Evolutionary conservation across 2,888 invertebrate species (phyloP).

Genomic region (Stenoptilia bipunctidactyla): DNA sequence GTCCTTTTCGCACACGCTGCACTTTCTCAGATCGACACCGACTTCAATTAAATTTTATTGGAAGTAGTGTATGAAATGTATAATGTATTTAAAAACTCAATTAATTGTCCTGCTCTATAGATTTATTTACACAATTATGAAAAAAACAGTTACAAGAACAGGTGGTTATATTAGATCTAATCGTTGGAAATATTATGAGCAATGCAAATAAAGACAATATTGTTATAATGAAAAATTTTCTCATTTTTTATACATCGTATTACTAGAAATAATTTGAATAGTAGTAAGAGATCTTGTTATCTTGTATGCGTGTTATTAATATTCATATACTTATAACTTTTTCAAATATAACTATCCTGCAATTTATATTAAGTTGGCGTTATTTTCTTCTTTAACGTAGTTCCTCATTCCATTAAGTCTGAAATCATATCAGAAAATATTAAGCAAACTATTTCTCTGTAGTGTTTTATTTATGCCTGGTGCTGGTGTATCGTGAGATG

Average conservation of each 20-base stretch:
- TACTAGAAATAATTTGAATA: slow-evolving; percentile 39
- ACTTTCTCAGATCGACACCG: slow-evolving; percentile 25
- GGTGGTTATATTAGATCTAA: slow-evolving; percentile 21
- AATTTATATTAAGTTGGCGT: neutral
- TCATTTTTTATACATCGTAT: slow-evolving; percentile 50
- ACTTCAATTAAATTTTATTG: too few species aligned
- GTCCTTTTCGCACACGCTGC: slow-evolving; percentile 33
- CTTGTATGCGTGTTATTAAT: slow-evolving; percentile 17
- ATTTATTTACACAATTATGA: too few species aligned
- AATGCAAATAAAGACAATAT: slow-evolving; percentile 67
- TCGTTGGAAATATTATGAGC: slow-evolving; percentile 40
- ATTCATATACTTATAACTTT: slow-evolving; percentile 17
- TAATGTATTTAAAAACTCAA: slow-evolving; percentile 1
- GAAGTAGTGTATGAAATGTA: too few species aligned
- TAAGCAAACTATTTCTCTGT: slow-evolving; percentile 1
- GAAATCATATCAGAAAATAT: slow-evolving; percentile 38
- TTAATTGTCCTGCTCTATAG: too few species aligned
- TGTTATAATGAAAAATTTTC: slow-evolving; percentile 59
- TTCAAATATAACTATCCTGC: slow-evolving; percentile 11
- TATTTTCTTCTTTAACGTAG: neutral
- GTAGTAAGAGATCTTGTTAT: slow-evolving; percentile 43
- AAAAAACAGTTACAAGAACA: too few species aligned
- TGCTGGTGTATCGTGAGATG: too few species aligned
- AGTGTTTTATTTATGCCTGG: too few species aligned
- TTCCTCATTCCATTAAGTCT: slow-evolving; percentile 18